Evolutionary conservation across 2,888 invertebrate species (phyloP), one percentile per base, ranked within the genome.

Genomic region (Ethmia dodecea): DNA sequence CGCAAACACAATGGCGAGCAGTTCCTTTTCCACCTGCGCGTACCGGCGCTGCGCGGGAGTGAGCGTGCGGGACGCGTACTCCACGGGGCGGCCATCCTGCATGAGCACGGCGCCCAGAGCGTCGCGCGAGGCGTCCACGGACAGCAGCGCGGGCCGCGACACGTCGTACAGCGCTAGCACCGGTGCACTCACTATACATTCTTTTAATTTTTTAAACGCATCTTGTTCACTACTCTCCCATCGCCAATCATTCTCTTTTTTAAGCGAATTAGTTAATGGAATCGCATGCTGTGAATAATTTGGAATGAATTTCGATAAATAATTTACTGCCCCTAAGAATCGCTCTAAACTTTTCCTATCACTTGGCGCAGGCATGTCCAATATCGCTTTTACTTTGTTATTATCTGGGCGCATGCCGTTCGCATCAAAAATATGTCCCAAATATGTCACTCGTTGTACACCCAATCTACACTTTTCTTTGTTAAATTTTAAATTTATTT

Each of bases 21-120:
- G n/a, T n/a, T n/a, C n/a, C n/a, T n/a, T n/a, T n/a, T 43, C 39
- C 9, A 43, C 37, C 25, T 43, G 41, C 9, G 40, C 41, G 22
- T 40, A 41, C 15, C 36, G 11, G 13, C n/a, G 11, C 31, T 47
- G 47, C 9, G 49, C 27, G 22, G 38, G 40, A 1, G 40, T 41
- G 35, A 42, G 45, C 9, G 44, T 45, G 27, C 38, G 43, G 16
- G 46, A 42, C 8, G 46, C 47, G 32, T 38, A 47, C 38, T 45
- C 46, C 8, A 50, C 42, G 9, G 47, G 44, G 6, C 44, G 44
- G 13, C 42, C 45, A 29, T 24, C 35, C 38, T 53, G 50, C 35
- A 50, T 8, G n/a, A 49, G 36, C 26, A 45, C 47, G 5, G 52
- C 50, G 24, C 53, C 49, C 26, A 51, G 31, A 22, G 43, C 49